phyloP scores from a whole-genome alignment of 2,888 invertebrate species.

The Argyra leucocephala region DNA sequence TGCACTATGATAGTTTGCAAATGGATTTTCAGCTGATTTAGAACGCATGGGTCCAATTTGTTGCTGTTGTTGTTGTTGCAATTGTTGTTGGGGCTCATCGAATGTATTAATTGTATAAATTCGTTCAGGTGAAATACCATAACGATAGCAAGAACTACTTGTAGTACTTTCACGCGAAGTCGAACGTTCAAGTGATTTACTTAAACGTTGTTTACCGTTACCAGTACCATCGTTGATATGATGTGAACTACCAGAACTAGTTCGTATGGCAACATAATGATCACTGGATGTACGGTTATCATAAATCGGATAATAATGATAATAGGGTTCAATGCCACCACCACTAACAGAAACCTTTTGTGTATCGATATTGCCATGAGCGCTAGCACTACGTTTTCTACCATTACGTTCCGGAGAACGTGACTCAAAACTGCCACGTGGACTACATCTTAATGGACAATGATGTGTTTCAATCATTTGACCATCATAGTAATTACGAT shows the following conservation, averaged over 20 bases:
- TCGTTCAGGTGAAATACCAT: conserved; percentile 40
- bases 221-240: conserved; percentile 17
- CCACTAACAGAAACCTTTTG: conserved; percentile 24
- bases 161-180: conserved; percentile 40
- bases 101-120: conserved; percentile 37
- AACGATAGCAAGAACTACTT: conserved; percentile 32
- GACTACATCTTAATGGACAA: conserved; percentile 28
- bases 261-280: conserved; percentile 37
- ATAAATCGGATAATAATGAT: conserved; percentile 42
- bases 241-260: conserved; percentile 18
- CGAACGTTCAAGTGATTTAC: conserved; percentile 42
- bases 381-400: conserved; percentile 41
- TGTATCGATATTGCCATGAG: conserved; percentile 41
- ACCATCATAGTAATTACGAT: conserved; percentile 37
- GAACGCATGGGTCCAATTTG: conserved; percentile 35
- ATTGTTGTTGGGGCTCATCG: no score
- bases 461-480: conserved; percentile 35
- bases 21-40: conserved; percentile 42
- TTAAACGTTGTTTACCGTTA: conserved; percentile 29
- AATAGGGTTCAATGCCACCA: conserved; percentile 32
- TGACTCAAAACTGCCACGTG: conserved; percentile 35
- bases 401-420: conserved; percentile 31
- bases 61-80: neutral
- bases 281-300: conserved; percentile 41
- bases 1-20: conserved; percentile 33